Percentiles rank a stretch among this genome's conserved stretches.
phyloP scores from a whole-genome alignment of 2,113 vertebrate genomes.

The Erythrocercus mccallii region DNA sequence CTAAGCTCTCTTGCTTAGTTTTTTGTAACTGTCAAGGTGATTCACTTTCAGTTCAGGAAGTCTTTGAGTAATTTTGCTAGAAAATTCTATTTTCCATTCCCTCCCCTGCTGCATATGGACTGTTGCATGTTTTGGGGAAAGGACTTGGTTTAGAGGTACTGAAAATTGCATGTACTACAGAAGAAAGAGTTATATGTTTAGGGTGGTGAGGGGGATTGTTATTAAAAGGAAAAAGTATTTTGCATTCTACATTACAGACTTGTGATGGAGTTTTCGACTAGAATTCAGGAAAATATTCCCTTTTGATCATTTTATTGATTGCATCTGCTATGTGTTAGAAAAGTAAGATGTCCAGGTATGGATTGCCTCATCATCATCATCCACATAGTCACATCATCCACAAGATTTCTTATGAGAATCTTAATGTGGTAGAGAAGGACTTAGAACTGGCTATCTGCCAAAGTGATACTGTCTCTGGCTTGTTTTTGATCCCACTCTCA shows the following conservation, averaged over 20 bases:
- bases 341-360: background rate
- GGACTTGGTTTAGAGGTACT: background rate
- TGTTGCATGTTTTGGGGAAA: background rate
- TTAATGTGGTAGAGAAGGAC: background rate
- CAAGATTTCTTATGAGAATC: background rate
- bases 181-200: background rate
- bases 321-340: background rate
- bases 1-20: background rate
- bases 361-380: background rate
- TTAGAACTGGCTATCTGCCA: background rate
- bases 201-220: rapidly evolving
- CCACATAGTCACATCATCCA: background rate
- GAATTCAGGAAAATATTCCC: background rate
- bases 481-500: background rate
- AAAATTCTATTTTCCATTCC: background rate
- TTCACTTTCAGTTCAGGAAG: background rate
- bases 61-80: background rate
- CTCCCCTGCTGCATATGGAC: background rate
- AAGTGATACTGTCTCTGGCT: background rate
- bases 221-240: background rate
- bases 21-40: background rate
- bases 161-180: background rate
- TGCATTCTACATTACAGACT: background rate
- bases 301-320: background rate
- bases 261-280: background rate